Conservation (phyloP, 2,113 vertebrate genomes). For the Plecotus auritus region DNA sequence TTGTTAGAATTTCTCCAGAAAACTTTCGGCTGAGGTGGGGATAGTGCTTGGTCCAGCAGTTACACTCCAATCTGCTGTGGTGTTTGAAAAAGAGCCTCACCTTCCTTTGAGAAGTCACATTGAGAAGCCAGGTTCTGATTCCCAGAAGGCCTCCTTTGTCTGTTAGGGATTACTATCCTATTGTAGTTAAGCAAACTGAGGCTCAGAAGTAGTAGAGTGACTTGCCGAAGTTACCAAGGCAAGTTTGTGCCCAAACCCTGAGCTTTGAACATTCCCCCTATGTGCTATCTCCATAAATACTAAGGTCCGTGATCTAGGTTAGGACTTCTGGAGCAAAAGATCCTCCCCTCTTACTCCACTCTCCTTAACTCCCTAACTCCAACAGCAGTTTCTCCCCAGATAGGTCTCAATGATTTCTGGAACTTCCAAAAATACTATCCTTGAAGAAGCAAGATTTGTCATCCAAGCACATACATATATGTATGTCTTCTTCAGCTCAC, state of each 20-base stretch:
- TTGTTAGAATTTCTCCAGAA: too few species aligned
- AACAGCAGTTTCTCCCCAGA: too few species aligned
- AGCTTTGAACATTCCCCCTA: not conserved
- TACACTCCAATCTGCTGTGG: too few species aligned
- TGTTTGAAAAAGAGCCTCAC: too few species aligned
- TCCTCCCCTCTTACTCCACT: not conserved
- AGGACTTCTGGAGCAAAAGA: not conserved
- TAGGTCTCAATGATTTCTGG: too few species aligned
- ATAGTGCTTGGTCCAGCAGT: too few species aligned
- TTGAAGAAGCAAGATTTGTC: conserved; percentile 14
- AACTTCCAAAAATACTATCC: not conserved
- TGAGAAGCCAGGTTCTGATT: not conserved
- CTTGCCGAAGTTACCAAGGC: not conserved
- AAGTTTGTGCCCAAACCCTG: not conserved
- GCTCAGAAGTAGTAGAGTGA: not conserved
- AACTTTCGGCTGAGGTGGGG: too few species aligned
- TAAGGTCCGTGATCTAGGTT: not conserved
- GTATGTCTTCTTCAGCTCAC: not conserved
- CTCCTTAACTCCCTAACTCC: too few species aligned
- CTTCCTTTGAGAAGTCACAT: not conserved
- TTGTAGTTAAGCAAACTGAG: not conserved
- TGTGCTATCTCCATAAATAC: not conserved
- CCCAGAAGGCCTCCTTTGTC: not conserved
- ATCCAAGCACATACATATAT: not conserved
- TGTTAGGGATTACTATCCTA: not conserved